A percentile compares a stretch with the other conserved stretches of the same genome.
Evolutionary conservation across 2,797 vertebrate species (phyloP).

Genomic region (Notamacropus eugenii): DNA sequence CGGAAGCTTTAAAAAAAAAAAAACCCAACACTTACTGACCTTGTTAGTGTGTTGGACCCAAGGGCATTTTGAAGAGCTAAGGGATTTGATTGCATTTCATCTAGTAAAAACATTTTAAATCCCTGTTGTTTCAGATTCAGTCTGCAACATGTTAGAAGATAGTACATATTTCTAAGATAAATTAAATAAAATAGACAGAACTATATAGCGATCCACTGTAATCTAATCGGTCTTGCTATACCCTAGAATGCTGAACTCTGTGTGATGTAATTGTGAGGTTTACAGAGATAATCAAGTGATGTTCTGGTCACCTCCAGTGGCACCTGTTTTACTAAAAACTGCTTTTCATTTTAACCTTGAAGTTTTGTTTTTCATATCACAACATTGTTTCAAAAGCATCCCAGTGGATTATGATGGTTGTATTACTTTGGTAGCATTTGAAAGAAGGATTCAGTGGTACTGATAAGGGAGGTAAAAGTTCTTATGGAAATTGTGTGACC

Average conservation of each 20-base stretch:
- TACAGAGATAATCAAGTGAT: constrained; percentile 57
- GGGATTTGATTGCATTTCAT: constrained; percentile 53
- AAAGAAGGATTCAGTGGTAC: neutral
- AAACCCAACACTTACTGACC: constrained; percentile 1
- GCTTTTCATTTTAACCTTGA: neutral
- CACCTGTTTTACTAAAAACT: neutral
- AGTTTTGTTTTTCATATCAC: neutral
- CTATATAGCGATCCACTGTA: constrained; percentile 55
- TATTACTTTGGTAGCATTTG: neutral
- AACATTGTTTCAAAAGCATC: constrained; percentile 33
- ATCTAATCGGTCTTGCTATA: constrained; percentile 52
- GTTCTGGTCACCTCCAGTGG: constrained; percentile 32
- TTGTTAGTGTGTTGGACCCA: constrained; percentile 38
- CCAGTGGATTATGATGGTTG: constrained; percentile 33
- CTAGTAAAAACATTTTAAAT: constrained; percentile 55
- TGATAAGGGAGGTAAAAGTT: constrained; percentile 30
- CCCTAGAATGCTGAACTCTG: constrained; percentile 36
- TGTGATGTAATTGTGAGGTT: constrained; percentile 64
- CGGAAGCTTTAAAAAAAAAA: neutral
- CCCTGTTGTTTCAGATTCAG: constrained; percentile 46
- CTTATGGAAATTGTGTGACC: neutral
- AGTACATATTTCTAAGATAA: constrained; percentile 65
- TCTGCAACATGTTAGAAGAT: constrained; percentile 54
- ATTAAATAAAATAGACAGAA: constrained; percentile 68
- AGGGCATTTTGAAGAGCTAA: constrained; percentile 58